phyloP scores from a whole-genome alignment of 2,113 vertebrate species.

The Anhinga rufa region DNA sequence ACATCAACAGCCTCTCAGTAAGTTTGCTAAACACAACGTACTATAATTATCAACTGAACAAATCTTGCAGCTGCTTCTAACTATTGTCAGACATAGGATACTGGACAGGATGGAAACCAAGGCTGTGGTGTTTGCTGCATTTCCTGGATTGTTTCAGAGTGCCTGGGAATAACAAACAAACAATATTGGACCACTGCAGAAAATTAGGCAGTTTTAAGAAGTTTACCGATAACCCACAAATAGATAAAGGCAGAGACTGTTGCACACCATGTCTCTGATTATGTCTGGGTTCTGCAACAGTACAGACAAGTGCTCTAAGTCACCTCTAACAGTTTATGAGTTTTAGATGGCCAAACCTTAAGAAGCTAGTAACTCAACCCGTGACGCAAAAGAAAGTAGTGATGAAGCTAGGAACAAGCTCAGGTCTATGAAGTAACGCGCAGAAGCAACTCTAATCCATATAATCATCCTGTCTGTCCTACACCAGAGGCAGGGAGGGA shows the following conservation, averaged over 20 bases:
- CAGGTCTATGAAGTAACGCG: fast-evolving
- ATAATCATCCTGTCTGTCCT: background rate
- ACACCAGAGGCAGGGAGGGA: background rate
- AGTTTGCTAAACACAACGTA: background rate
- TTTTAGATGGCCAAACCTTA: background rate
- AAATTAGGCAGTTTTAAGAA: background rate
- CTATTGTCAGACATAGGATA: background rate
- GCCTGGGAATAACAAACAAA: background rate
- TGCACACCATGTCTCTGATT: fast-evolving
- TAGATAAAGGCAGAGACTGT: background rate
- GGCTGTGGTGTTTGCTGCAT: background rate
- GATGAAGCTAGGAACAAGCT: background rate
- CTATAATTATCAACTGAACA: background rate
- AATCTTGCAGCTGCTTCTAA: background rate
- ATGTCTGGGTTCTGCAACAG: background rate
- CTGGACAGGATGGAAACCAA: background rate
- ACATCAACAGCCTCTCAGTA: background rate
- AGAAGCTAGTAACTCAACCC: too few species aligned
- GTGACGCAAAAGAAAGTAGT: background rate
- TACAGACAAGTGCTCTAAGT: background rate
- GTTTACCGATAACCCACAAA: too few species aligned
- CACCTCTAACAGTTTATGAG: background rate
- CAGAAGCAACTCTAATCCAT: background rate
- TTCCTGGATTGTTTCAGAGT: background rate
- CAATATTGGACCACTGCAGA: fast-evolving